Percentiles rank a stretch among this genome's conserved stretches.
These are phyloP conservation scores for Pteropus rufus DNA, from an alignment of 2,797 vertebrate genomes.

Conservation along the genomic window DNA sequence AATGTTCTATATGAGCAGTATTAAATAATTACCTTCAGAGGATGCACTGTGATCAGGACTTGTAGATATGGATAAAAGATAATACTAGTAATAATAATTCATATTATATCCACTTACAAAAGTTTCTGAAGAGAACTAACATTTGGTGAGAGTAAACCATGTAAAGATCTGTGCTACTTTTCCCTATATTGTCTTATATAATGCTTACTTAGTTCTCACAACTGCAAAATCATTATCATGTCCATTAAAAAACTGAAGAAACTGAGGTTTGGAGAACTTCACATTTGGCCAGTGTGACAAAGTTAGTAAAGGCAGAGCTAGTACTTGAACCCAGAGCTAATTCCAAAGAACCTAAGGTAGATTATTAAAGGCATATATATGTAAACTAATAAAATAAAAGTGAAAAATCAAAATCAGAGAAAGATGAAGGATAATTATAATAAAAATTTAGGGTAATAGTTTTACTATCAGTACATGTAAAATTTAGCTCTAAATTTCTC, in stretches of 20 bases:
- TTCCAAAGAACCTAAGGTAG: not conserved
- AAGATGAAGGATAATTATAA: not conserved
- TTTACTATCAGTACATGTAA: not conserved
- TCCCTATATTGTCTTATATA: not conserved
- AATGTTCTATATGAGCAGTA: slow-evolving; percentile 24
- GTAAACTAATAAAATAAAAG: not conserved
- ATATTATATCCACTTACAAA: not conserved
- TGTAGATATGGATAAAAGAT: not conserved
- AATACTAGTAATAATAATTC: not conserved
- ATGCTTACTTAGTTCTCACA: slow-evolving; percentile 24
- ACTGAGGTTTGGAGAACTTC: slow-evolving; percentile 20
- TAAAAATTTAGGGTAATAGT: not conserved
- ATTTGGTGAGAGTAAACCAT: not conserved
- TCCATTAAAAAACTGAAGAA: not conserved
- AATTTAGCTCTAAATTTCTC: not conserved
- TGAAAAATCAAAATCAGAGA: not conserved
- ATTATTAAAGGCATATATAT: not conserved
- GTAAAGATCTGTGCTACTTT: not conserved
- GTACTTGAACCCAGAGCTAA: slow-evolving; percentile 7
- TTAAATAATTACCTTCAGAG: slow-evolving; percentile 21
- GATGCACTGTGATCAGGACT: not conserved
- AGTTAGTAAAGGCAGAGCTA: slow-evolving; percentile 5
- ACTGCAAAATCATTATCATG: not conserved
- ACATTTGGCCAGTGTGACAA: slow-evolving; percentile 3
- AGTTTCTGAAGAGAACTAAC: slow-evolving; percentile 18